phyloP scores from a whole-genome alignment of 2,888 invertebrate genomes.

The Craniophora ligustri region DNA sequence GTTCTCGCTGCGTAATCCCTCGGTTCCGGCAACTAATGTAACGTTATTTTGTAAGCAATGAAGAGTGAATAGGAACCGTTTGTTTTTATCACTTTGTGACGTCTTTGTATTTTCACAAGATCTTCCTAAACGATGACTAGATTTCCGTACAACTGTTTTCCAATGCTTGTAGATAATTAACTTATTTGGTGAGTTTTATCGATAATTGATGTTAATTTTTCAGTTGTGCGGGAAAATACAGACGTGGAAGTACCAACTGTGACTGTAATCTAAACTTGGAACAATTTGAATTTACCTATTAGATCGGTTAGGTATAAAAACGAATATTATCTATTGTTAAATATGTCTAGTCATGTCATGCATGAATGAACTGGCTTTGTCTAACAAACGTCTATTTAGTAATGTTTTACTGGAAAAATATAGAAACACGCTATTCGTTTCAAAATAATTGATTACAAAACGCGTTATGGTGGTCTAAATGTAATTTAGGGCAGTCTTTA shows the following conservation, averaged over 20 bases:
- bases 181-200: neutral
- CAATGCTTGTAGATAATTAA: neutral
- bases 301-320: constrained; percentile 5
- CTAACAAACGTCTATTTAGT: no score
- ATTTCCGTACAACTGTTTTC: no score
- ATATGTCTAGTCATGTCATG: no score
- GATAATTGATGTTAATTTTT: constrained; percentile 23
- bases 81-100: neutral
- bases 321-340: no score
- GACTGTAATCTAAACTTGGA: neutral
- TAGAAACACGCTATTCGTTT: no score
- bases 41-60: constrained; percentile 25
- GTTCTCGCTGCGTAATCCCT: constrained; percentile 38
- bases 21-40: constrained; percentile 39
- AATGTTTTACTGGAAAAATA: no score
- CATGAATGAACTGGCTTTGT: no score
- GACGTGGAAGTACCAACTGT: neutral
- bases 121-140: no score
- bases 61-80: constrained; percentile 1
- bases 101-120: no score
- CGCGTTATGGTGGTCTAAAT: neutral
- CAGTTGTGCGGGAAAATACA: neutral
- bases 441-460: neutral
- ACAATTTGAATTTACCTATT: neutral
- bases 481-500: constrained; percentile 24